Percentiles rank a stretch among this genome's conserved stretches.
Conservation (phyloP, 2,888 invertebrate genomes). For the Xanthia togata region DNA sequence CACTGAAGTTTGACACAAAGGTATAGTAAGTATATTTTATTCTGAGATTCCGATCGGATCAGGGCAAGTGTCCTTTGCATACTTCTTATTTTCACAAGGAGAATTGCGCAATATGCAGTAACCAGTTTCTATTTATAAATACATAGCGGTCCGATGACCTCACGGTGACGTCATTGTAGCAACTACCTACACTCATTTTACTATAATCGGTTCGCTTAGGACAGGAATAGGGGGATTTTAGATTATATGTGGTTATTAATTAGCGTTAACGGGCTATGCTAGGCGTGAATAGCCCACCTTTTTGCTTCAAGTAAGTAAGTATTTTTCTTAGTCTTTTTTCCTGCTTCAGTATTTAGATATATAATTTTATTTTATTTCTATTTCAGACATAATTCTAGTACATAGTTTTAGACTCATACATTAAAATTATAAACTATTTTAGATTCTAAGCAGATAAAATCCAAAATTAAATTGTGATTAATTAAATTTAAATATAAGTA, state of each 20-base stretch:
- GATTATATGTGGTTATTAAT: not conserved
- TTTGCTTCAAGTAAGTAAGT: not conserved
- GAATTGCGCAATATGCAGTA: slow-evolving; percentile 23
- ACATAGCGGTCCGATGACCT: slow-evolving; percentile 24
- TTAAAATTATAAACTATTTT: too few species aligned
- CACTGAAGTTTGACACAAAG: too few species aligned
- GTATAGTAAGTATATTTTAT: too few species aligned
- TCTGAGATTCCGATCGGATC: too few species aligned
- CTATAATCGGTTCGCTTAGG: not conserved
- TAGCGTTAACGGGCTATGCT: not conserved
- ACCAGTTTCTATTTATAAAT: slow-evolving; percentile 37
- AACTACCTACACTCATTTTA: not conserved
- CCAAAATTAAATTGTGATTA: too few species aligned
- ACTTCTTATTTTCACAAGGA: not conserved
- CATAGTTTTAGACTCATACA: too few species aligned
- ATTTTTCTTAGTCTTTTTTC: not conserved
- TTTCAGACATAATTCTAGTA: too few species aligned
- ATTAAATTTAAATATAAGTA: too few species aligned
- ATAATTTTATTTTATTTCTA: too few species aligned
- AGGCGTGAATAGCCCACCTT: not conserved
- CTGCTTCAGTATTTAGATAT: not conserved
- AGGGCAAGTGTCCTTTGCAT: not conserved
- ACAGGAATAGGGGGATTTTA: slow-evolving; percentile 6
- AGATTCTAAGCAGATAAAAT: too few species aligned
- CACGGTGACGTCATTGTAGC: slow-evolving; percentile 31